Evolutionary conservation across 2,113 vertebrate genomes (phyloP), one percentile per base, ranked within the genome.

Genomic region (Corythornis madagascariensis): DNA sequence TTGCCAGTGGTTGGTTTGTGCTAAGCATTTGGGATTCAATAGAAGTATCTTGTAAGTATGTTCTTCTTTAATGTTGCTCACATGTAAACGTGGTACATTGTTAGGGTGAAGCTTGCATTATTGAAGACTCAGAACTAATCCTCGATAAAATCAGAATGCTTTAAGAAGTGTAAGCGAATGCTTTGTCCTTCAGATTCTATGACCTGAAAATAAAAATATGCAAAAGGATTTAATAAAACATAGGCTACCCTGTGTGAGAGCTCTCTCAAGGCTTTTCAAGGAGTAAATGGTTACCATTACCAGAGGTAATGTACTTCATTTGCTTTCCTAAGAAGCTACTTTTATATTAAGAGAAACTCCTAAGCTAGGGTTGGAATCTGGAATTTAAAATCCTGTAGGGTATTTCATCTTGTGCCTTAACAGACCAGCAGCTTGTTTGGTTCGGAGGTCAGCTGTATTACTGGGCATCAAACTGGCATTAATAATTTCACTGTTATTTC

Each of bases 181-280:
- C 48, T 88, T 96, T 93, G 94, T 96, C 94, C 96, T 96, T 96
- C 85, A 92, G 60, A 82, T 94, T 92, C 77, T 88, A 93, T 88
- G 91, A 93, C 92, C 91, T 96, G 87, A 91, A 93, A 95, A 95
- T 96, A 88, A 92, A 95, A 89, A 48, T 86, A 71, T 89, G 85
- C 82, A 83, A 88, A 90, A 93, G 74, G 42, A 86, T 96, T 96
- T 93, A 95, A 96, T 95, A 96, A 96, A 96, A 96, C 92, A 96
- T 95, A 89, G 90, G 77, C 92, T 82, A 40, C 78, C 48, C 42
- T 76, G 40, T 2, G 4, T 87, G 88, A 90, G 89, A 82, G 73
- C 89, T 86, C 92, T 96, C 95, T 88, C 83, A 96, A 95, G 92
- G 81, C 92, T 93, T 89, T 94, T 94, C 94, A 93, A 86, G 88